These are phyloP conservation scores for Ptychoptera contaminata DNA, from an alignment of 2,888 invertebrate species.

Conservation along the genomic window DNA sequence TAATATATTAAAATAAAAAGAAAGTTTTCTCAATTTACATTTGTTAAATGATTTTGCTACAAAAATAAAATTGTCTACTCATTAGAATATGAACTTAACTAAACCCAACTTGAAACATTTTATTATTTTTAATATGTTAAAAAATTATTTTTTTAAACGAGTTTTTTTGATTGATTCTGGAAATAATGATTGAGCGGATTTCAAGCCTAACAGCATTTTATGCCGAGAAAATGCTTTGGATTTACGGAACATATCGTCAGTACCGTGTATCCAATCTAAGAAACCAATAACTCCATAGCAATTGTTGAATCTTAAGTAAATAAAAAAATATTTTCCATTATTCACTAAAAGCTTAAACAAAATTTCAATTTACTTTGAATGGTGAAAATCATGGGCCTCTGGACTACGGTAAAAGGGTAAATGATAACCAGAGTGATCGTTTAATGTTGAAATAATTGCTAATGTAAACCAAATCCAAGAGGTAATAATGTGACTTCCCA, in stretches of 20 bases:
- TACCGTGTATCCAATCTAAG: constrained; percentile 5
- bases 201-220: too few species aligned
- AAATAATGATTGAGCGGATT: too few species aligned
- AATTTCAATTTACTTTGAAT: constrained; percentile 48
- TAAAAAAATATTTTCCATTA: constrained; percentile 7
- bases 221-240: too few species aligned
- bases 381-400: constrained; percentile 78
- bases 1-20: too few species aligned
- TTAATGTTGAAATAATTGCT: constrained; percentile 59
- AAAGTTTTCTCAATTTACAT: too few species aligned
- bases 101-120: too few species aligned
- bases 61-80: too few species aligned
- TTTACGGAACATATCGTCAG: not conserved
- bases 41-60: too few species aligned
- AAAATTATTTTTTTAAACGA: too few species aligned
- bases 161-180: too few species aligned
- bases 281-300: constrained; percentile 5
- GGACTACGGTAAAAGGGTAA: constrained; percentile 73
- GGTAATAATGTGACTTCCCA: constrained; percentile 62
- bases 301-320: constrained; percentile 10
- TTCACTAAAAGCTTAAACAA: constrained; percentile 2
- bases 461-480: constrained; percentile 65
- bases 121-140: too few species aligned
- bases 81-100: too few species aligned
- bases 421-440: constrained; percentile 75